Conservation (phyloP, 2,113 vertebrate genomes). For the Chitala chitala region DNA sequence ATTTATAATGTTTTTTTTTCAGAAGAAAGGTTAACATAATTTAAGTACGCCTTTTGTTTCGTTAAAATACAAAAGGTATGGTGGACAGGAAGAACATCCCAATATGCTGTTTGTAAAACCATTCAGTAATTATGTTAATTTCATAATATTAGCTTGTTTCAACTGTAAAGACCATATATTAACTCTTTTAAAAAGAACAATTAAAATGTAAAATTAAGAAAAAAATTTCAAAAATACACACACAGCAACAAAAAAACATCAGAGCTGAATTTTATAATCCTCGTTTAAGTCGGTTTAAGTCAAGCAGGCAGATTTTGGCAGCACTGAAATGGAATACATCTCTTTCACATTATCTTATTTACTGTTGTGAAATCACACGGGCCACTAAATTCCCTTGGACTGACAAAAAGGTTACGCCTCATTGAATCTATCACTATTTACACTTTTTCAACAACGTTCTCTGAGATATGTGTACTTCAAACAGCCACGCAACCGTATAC, state of each 20-base stretch:
- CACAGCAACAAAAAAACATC: neutral
- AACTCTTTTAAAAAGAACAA: too few species aligned
- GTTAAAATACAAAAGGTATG: too few species aligned
- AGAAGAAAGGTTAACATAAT: too few species aligned
- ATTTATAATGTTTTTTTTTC: too few species aligned
- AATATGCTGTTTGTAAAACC: too few species aligned
- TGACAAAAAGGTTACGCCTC: neutral
- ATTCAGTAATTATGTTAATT: too few species aligned
- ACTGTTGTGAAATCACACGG: conserved; percentile 3
- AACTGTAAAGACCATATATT: too few species aligned
- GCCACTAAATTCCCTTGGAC: neutral
- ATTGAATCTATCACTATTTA: conserved; percentile 2
- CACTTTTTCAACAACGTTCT: conserved; percentile 4
- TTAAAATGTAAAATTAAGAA: too few species aligned
- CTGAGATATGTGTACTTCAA: neutral
- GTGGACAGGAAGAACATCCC: too few species aligned
- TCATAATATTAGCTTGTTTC: too few species aligned
- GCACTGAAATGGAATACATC: neutral
- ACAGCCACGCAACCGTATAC: neutral
- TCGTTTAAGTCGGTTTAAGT: neutral
- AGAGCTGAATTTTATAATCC: neutral
- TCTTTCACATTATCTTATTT: conserved; percentile 4
- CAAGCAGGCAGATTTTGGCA: neutral
- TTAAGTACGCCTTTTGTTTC: too few species aligned
- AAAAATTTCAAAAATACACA: too few species aligned